A percentile compares a stretch with the other conserved stretches of the same genome.
Evolutionary conservation across 1,140 invertebrate species (phyloP).

Genomic region (Atopsyche davidsoni): DNA sequence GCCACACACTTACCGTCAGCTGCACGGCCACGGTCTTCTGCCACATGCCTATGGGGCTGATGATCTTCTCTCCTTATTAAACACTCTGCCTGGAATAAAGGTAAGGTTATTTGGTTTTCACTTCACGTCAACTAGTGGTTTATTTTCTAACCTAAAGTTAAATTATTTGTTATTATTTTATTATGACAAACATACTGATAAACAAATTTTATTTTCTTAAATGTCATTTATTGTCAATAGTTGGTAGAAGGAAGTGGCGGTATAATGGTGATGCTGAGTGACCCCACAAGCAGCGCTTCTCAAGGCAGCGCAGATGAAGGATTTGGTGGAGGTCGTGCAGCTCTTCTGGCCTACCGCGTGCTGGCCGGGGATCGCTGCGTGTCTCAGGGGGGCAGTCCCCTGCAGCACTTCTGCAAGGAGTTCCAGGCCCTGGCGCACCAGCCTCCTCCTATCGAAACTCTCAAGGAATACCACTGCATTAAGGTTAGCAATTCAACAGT

Average conservation of each 20-base stretch:
- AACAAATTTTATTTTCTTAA: too few relatives aligned
- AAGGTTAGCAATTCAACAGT: conserved; percentile 23
- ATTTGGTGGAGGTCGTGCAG: conserved; percentile 32
- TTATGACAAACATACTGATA: too few relatives aligned
- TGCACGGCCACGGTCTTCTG: conserved; percentile 23
- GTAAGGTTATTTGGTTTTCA: conserved; percentile 8
- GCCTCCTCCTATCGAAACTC: conserved; percentile 34
- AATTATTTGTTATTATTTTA: background rate
- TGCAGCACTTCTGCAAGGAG: conserved; percentile 40
- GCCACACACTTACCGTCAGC: conserved; percentile 18
- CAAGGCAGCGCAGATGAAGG: conserved; percentile 14
- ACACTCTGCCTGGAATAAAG: conserved; percentile 19
- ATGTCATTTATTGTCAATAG: conserved; percentile 12
- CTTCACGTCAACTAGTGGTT: background rate
- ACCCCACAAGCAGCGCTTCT: too few relatives aligned
- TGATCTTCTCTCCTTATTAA: conserved; percentile 23
- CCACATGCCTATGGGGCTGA: conserved; percentile 25
- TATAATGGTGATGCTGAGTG: too few relatives aligned
- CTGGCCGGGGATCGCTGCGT: conserved; percentile 42
- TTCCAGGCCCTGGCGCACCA: conserved; percentile 34
- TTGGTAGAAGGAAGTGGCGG: conserved; percentile 21
- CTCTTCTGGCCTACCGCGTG: conserved; percentile 38
- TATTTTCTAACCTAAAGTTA: background rate
- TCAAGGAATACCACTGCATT: conserved; percentile 35
- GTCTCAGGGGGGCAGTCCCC: conserved; percentile 37